A percentile compares a stretch with the other conserved stretches of the same genome.
These are phyloP conservation scores for Cheilinus undulatus DNA, from an alignment of 2,113 vertebrate species.

Conservation along the genomic window DNA sequence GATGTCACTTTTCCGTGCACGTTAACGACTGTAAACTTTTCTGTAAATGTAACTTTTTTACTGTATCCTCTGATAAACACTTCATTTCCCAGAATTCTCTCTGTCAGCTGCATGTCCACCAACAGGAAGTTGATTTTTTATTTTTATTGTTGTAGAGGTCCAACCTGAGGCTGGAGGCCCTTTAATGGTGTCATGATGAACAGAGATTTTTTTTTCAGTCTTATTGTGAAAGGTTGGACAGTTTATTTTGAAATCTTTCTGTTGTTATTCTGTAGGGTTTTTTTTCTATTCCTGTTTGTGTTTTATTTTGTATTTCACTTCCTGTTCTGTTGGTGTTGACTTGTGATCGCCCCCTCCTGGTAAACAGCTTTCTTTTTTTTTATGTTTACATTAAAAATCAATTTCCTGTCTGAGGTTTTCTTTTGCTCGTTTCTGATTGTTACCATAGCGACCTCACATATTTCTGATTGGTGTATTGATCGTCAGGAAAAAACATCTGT, in stretches of 20 bases:
- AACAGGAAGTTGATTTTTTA: neutral
- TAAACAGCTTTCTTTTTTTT: too few relatives aligned
- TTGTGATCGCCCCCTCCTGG: neutral
- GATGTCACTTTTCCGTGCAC: neutral
- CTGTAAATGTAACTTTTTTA: neutral
- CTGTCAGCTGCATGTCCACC: neutral
- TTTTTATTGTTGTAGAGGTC: neutral
- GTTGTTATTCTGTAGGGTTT: neutral
- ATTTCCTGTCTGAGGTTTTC: too few relatives aligned
- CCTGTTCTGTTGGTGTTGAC: neutral
- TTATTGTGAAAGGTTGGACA: slow-evolving; percentile 26
- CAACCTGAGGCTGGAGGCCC: neutral
- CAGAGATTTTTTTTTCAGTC: slow-evolving; percentile 1
- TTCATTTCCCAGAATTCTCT: slow-evolving; percentile 27
- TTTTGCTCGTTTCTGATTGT: too few relatives aligned
- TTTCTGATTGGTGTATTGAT: slow-evolving; percentile 1
- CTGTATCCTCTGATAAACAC: neutral
- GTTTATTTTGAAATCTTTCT: neutral
- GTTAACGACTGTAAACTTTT: neutral
- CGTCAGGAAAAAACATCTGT: neutral
- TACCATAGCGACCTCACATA: neutral
- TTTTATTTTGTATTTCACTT: slow-evolving; percentile 2
- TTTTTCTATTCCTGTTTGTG: neutral
- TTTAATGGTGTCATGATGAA: neutral
- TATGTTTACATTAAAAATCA: too few relatives aligned